A percentile compares a stretch with the other conserved stretches of the same genome.
These are phyloP conservation scores for Dasypolia templi DNA, from an alignment of 2,888 invertebrate genomes.

Conservation along the genomic window DNA sequence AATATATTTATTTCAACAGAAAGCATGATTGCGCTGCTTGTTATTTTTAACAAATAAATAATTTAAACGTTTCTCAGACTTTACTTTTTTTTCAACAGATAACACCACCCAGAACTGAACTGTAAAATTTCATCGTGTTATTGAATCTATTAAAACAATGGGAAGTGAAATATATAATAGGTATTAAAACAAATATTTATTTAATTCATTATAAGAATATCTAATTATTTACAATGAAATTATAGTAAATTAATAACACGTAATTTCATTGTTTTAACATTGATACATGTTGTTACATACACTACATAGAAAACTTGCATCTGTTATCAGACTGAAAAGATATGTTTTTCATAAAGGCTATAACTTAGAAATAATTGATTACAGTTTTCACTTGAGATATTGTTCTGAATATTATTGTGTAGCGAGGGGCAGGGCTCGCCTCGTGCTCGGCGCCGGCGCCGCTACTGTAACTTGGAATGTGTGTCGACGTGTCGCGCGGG, in stretches of 20 bases:
- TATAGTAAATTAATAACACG: conserved; percentile 85
- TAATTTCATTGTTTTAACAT: conserved; percentile 89
- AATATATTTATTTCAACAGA: conserved; percentile 36
- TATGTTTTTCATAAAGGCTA: conserved; percentile 88
- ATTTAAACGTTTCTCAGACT: conserved; percentile 44
- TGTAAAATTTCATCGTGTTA: conserved; percentile 61
- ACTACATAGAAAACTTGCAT: conserved; percentile 90
- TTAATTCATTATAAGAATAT: conserved; percentile 88
- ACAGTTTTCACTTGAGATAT: conserved; percentile 84
- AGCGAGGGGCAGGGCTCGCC: conserved; percentile 63
- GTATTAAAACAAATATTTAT: conserved; percentile 90
- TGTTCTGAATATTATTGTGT: conserved; percentile 86
- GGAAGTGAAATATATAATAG: conserved; percentile 74
- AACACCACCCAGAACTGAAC: conserved; percentile 69
- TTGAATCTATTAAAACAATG: conserved; percentile 39
- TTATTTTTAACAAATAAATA: conserved; percentile 56
- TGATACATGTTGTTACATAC: conserved; percentile 86
- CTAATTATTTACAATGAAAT: conserved; percentile 90
- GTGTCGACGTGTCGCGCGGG: conserved; percentile 78
- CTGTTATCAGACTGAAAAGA: conserved; percentile 87
- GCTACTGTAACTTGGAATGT: conserved; percentile 87
- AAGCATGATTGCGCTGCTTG: conserved; percentile 55
- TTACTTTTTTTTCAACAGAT: conserved; percentile 70
- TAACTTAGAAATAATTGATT: conserved; percentile 87
- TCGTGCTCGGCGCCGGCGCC: conserved; percentile 32